Conservation (phyloP, 1,140 invertebrate species). For the Drosophila oshimai region DNA sequence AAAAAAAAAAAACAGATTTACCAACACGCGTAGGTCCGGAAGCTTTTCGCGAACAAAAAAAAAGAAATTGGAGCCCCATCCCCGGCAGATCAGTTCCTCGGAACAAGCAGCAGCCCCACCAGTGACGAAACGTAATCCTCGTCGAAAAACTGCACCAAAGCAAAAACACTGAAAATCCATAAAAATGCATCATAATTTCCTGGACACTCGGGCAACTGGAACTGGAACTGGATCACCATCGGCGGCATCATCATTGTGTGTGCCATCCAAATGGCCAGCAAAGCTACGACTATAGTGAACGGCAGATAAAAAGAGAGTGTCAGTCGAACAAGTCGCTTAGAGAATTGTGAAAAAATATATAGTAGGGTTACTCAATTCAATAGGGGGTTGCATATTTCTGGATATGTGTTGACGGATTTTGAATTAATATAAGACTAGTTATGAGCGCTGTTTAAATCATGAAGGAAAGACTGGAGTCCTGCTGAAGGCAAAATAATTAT, state of each 20-base stretch:
- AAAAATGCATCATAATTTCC: conserved; percentile 82
- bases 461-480: too few relatives aligned
- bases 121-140: conserved; percentile 60
- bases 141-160: conserved; percentile 55
- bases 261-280: conserved; percentile 12
- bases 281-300: neutral
- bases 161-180: conserved; percentile 82
- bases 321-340: neutral
- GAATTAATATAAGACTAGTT: too few relatives aligned
- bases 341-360: neutral
- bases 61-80: conserved; percentile 29
- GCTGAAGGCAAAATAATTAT: too few relatives aligned
- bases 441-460: too few relatives aligned
- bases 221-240: conserved; percentile 59
- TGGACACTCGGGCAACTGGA: conserved; percentile 33
- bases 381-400: neutral
- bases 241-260: conserved; percentile 21
- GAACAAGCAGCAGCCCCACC: conserved; percentile 24
- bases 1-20: conserved; percentile 29
- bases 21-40: conserved; percentile 49
- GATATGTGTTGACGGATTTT: too few relatives aligned
- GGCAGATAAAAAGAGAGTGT: neutral
- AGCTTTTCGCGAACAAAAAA: conserved; percentile 60
- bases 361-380: neutral
- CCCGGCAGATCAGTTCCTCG: conserved; percentile 17